These are phyloP conservation scores for Tokudaia muenninki DNA, from an alignment of 2,797 vertebrate species.

Conservation along the genomic window DNA sequence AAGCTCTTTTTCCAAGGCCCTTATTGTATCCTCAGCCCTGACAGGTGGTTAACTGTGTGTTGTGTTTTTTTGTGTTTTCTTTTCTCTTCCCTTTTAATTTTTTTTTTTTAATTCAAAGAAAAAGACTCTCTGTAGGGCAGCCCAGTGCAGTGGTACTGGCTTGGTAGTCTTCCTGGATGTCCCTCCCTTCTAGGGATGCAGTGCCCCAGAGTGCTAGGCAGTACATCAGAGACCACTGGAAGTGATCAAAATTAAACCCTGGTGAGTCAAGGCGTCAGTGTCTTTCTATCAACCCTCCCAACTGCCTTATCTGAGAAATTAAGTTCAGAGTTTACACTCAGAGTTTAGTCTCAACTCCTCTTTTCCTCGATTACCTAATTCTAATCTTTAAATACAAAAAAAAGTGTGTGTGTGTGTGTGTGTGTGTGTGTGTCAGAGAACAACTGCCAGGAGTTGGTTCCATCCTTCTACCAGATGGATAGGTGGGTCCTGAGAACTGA, in stretches of 20 bases:
- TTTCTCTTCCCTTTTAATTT: conserved; percentile 86
- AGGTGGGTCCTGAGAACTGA: not conserved
- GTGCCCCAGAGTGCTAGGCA: conserved; percentile 50
- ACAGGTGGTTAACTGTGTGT: conserved; percentile 99
- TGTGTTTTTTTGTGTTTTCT: conserved; percentile 93
- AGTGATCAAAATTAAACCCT: conserved; percentile 85
- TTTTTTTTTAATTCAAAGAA: conserved; percentile 87
- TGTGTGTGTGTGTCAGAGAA: not conserved
- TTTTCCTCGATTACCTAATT: not conserved
- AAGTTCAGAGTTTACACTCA: conserved; percentile 38
- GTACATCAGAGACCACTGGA: conserved; percentile 64
- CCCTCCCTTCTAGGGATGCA: conserved; percentile 44
- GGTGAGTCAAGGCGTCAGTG: not conserved
- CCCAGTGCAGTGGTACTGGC: conserved; percentile 73
- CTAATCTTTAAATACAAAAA: conserved; percentile 4
- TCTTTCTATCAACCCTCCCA: not conserved
- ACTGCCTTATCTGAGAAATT: not conserved
- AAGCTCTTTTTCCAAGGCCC: conserved; percentile 91
- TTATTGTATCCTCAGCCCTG: conserved; percentile 94
- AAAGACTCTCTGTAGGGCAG: conserved; percentile 84
- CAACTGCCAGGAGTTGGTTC: not conserved
- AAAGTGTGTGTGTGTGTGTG: not conserved
- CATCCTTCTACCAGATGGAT: not conserved
- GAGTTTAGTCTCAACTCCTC: not conserved
- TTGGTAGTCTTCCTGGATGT: conserved; percentile 72